Evolutionary conservation across 2,888 invertebrate genomes (phyloP), one percentile per base, ranked within the genome.

Genomic region (Chloroclystis v-ata): DNA sequence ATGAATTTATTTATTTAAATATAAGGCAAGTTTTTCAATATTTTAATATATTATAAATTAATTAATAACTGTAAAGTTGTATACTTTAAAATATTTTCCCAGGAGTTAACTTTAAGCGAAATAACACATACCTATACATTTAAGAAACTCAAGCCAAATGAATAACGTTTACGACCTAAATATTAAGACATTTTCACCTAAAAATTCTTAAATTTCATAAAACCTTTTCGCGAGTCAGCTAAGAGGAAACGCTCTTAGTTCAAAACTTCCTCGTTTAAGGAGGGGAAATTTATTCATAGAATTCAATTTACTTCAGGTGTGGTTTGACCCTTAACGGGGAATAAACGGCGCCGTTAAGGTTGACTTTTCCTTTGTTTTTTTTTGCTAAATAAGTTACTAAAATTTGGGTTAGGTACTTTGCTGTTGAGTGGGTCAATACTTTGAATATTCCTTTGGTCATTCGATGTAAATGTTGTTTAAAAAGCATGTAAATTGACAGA

Each of bases 271-370:
- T 38, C 51, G 42, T 38, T 26, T 50, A 38, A 32, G 30, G 40
- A 33, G 37, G 37, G 32, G 64, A 78, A 82, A 82, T 81, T 81
- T 82, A 82, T 82, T 82, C 82, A 82, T 82, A 76, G 80, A 80
- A 82, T 81, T 81, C 81, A 82, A 82, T 82, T 80, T 78, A 78
- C 76, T 80, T 69, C 82, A 82, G 81, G 82, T 81, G 82, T 77
- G 79, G 74, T 72, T 74, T 78, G 82, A 81, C 82, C 82, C 80
- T 82, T 80, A 80, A 75, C 81, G 69, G 74, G 68, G 78, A 77
- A 80, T 81, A 82, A 81, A 77, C 76, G 75, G 67, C 67, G 72
- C 75, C 77, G 79, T 79, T 79, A 77, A 67, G 67, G 69, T 65
- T 65, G 73, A 75, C 74, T 78, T 72, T 72, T 67, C 65, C 69